Evolutionary conservation across 2,888 invertebrate genomes (phyloP), one percentile per base, ranked within the genome.

Genomic region (Euzophera pinguis): DNA sequence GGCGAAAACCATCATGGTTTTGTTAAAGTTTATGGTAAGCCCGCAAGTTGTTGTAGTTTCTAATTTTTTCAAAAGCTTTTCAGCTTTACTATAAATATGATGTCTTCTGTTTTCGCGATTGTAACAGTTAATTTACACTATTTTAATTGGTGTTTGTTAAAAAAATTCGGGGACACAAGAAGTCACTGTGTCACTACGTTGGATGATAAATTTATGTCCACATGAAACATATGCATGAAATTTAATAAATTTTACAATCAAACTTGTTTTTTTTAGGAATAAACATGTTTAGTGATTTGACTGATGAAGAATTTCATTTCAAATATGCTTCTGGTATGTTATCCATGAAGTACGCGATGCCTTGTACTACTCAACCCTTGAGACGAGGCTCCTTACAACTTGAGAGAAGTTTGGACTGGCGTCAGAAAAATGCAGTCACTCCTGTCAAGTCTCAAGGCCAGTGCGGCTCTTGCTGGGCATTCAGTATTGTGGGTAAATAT

Each of bases 391-490:
- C 32, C 7, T 9, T 10, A 32, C 32, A 32, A 10, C 9, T 32
- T 10, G 10, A 10, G 32, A 2, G 9, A 4, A 32, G 32, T 32
- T 32, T 32, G 7, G 32, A 32, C 7, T 32, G 32, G 32, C 32
- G 32, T 32, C 9, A 32, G 1, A 32, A 7, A 10, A 32, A 32
- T 10, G 32, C 9, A 4, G 47, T 47, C 0, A 47, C 47, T 9
- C 35, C 17, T 5, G 35, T 47, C 1, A 35, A 35, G 17, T 5
- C 16, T 17, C 47, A 47, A 34, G 17, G 35, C 0, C 9, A 1
- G 4, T 47, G 47, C 7, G 47, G 47, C 9, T 16, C 47, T 9
- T 47, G 47, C 5, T 47, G 47, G 47, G 47, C 47, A 6, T 47
- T 47, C 8, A 47, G 47, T 35, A 3, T 16, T 22, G 17, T 34